Conservation (phyloP, 2,888 invertebrate species). For the Venustoraphidia nigricollis region DNA sequence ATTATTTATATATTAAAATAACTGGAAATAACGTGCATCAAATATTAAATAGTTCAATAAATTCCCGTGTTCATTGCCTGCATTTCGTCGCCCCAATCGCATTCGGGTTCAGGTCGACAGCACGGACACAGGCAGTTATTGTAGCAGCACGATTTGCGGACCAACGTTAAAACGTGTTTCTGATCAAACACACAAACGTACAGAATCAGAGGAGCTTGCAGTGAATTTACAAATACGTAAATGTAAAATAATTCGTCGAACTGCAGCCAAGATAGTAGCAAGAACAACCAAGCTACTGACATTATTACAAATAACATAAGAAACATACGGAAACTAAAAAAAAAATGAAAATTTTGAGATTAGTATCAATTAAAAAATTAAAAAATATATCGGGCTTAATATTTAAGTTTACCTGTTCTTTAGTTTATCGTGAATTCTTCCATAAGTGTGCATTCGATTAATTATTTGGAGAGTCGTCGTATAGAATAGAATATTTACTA, state of each 20-base stretch:
- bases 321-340: slow-evolving; percentile 64
- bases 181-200: slow-evolving; percentile 67
- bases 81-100: slow-evolving; percentile 83
- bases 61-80: slow-evolving; percentile 64
- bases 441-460: slow-evolving; percentile 67
- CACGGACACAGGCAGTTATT: slow-evolving; percentile 34
- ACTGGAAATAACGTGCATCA: too few relatives aligned
- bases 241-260: slow-evolving; percentile 58
- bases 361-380: neutral
- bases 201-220: slow-evolving; percentile 57
- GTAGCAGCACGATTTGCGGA: slow-evolving; percentile 68
- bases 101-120: slow-evolving; percentile 44
- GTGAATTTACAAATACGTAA: slow-evolving; percentile 58
- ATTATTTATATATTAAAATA: too few relatives aligned
- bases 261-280: slow-evolving; percentile 59
- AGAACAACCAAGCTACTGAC: slow-evolving; percentile 61
- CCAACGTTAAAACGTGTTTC: slow-evolving; percentile 60
- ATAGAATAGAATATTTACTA: slow-evolving; percentile 66
- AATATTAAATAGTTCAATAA: slow-evolving; percentile 20
- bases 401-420: slow-evolving; percentile 51
- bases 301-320: slow-evolving; percentile 57
- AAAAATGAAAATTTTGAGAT: slow-evolving; percentile 12
- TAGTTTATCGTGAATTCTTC: slow-evolving; percentile 72
- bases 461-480: slow-evolving; percentile 64
- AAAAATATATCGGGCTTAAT: neutral